Percentiles rank a stretch among this genome's conserved stretches.
Evolutionary conservation across 2,113 vertebrate genomes (phyloP).

Genomic region (Albula goreensis): DNA sequence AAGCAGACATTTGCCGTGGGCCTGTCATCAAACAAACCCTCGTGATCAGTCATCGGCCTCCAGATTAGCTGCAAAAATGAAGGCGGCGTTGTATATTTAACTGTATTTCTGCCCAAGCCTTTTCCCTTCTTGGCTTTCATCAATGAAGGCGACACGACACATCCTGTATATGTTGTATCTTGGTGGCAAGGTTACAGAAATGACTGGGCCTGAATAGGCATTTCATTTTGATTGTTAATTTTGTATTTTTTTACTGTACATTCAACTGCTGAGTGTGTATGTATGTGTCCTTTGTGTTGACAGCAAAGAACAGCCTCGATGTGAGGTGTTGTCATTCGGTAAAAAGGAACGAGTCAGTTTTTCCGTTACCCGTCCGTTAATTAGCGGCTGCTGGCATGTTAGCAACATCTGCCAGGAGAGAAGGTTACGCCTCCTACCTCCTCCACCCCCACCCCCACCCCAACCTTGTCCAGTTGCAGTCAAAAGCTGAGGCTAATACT

Average conservation of each 20-base stretch:
- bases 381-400: conserved; percentile 60
- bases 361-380: conserved; percentile 62
- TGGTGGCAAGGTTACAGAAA: background rate
- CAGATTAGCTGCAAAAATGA: background rate
- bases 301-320: background rate
- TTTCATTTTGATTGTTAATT: background rate
- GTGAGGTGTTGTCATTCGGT: background rate
- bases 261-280: too few relatives aligned
- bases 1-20: background rate
- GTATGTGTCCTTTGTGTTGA: background rate
- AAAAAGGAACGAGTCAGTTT: conserved; percentile 52
- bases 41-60: background rate
- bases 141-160: background rate
- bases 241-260: background rate
- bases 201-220: background rate
- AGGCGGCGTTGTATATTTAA: background rate
- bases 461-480: background rate
- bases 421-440: conserved; percentile 30
- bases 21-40: background rate
- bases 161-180: background rate
- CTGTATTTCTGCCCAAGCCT: too few relatives aligned
- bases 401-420: conserved; percentile 55
- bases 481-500: background rate
- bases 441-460: background rate
- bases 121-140: background rate